phyloP scores from a whole-genome alignment of 1,140 invertebrate genomes.

The Cepaea nemoralis region DNA sequence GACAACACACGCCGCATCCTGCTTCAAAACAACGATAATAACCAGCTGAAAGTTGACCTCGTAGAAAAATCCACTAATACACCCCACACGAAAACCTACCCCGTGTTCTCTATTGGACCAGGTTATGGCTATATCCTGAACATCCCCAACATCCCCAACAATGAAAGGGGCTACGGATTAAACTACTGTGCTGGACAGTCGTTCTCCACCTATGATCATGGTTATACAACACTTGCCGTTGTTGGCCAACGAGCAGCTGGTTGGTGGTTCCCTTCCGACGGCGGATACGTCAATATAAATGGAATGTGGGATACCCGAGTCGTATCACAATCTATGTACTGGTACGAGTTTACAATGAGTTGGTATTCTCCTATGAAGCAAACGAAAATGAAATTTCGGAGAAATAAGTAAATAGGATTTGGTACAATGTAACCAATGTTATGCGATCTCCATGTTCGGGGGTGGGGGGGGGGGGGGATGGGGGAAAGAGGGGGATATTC shows the following conservation, averaged over 20 bases:
- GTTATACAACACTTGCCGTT: no score
- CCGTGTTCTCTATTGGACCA: not conserved
- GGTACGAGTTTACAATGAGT: not conserved
- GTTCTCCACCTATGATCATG: conserved; percentile 15
- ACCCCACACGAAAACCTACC: not conserved
- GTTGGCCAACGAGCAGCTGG: not conserved
- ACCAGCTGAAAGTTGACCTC: conserved; percentile 5
- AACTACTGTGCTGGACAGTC: not conserved
- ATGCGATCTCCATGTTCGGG: no score
- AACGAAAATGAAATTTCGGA: conserved; percentile 13
- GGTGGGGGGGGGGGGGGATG: no score
- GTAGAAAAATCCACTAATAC: not conserved
- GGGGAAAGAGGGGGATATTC: no score
- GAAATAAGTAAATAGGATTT: no score
- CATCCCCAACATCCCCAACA: no score
- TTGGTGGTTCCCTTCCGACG: not conserved
- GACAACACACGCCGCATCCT: conserved; percentile 7
- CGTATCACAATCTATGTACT: not conserved
- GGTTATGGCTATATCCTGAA: not conserved
- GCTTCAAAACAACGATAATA: not conserved
- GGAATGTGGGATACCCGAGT: not conserved
- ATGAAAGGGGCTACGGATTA: not conserved
- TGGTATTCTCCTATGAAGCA: not conserved
- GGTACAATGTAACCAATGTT: no score
- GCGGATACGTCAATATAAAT: conserved; percentile 16